These are phyloP conservation scores for Avahi laniger DNA, from an alignment of 2,797 vertebrate species.

Conservation along the genomic window DNA sequence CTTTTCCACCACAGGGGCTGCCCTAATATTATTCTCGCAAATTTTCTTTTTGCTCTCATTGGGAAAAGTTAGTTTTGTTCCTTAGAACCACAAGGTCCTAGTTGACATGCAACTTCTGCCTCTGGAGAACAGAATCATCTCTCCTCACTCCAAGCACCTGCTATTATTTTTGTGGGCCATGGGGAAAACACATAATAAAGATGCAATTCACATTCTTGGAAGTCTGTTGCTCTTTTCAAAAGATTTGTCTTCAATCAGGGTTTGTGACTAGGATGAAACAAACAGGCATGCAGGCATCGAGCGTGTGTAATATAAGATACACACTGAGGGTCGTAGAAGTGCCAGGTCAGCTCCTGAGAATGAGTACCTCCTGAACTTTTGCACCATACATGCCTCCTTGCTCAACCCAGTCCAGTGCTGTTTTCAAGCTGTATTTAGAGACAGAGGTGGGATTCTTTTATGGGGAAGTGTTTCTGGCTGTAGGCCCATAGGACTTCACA, in stretches of 20 bases:
- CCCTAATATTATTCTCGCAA: not conserved
- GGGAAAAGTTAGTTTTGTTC: not conserved
- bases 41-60: not conserved
- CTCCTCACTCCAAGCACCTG: not conserved
- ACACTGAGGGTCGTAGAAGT: not conserved
- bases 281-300: not conserved
- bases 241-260: not conserved
- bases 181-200: not conserved
- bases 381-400: not conserved
- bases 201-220: not conserved
- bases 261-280: not conserved
- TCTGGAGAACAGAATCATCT: not conserved
- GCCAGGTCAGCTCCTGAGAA: not conserved
- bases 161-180: not conserved
- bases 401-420: not conserved
- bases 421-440: not conserved
- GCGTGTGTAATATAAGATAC: not conserved
- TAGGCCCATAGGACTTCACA: not conserved
- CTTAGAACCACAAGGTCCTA: not conserved
- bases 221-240: not conserved
- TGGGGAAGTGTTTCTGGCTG: not conserved
- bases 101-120: not conserved
- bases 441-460: not conserved
- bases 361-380: not conserved
- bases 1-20: not conserved